Evolutionary conservation across 2,113 vertebrate genomes (phyloP), one percentile per base, ranked within the genome.

Genomic region (Pelmatolapia mariae): DNA sequence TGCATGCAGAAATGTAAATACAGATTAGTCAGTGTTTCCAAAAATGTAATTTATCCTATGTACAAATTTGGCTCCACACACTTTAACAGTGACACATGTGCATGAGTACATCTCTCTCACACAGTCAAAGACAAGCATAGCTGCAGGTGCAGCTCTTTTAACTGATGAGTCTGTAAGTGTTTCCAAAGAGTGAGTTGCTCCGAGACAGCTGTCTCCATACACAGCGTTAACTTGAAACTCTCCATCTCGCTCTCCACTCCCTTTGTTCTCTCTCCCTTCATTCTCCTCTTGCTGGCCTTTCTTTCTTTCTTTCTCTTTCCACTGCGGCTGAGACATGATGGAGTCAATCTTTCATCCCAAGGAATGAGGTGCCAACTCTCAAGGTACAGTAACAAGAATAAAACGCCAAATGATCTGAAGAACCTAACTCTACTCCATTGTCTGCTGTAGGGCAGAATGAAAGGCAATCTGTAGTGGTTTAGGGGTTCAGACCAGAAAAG

Each of bases 151-250:
- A 84, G 88, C 90, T 91, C 68, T 87, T 95, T 85, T 94, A 86
- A 93, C 89, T 91, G 91, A 95, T 90, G 90, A 93, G 86, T 15
- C 81, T 86, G 36, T 82, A 87, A 93, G 86, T 92, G 92, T 92
- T 93, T 93, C 92, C 59, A 90, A 88, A 85, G 83, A 92, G 82
- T 38, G 57, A 89, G 86, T 54, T 33, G 79, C 73, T 87, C 80
- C 38, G n/a, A 94, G 94, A 94, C 92, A 93, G 92, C 93, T 94
- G 93, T 90, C 93, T 91, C 86, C 33, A 87, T 89, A 90, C 45
- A 81, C 80, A 80, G 54, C 16, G 76, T 83, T 91, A 86, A 93
- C 89, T 83, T 87, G 36, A 92, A 91, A 89, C 83, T 86, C 89
- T 90, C 83, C 85, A 80, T 89, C 87, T 68, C 57, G 3, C 87